phyloP scores from a whole-genome alignment of 2,888 invertebrate species.

The Sycophila texana region DNA sequence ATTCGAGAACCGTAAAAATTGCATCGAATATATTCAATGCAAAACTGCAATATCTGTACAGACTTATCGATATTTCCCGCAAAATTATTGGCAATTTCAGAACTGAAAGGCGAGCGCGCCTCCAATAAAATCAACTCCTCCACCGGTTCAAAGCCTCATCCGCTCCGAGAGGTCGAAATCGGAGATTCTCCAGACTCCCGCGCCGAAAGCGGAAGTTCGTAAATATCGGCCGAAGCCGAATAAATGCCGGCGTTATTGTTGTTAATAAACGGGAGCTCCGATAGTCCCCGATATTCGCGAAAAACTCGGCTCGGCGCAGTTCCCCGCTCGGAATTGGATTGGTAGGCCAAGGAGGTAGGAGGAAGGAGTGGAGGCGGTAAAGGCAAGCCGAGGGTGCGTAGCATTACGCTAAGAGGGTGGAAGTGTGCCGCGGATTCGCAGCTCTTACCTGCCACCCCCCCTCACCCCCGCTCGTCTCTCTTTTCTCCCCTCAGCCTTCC shows the following conservation, averaged over 20 bases:
- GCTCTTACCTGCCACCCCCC: slow-evolving; percentile 50
- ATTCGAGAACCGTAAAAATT: no score
- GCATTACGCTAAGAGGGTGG: slow-evolving; percentile 27
- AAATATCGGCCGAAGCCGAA: background rate
- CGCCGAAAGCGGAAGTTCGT: background rate
- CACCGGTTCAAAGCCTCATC: no score
- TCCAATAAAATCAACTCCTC: no score
- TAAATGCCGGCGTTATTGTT: background rate
- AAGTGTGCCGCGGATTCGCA: slow-evolving; percentile 44
- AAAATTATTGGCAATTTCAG: no score
- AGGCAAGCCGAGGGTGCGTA: slow-evolving; percentile 11
- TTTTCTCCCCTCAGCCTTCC: slow-evolving; percentile 53
- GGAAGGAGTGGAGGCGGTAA: slow-evolving; percentile 28
- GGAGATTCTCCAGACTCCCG: no score
- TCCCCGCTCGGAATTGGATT: slow-evolving; percentile 57
- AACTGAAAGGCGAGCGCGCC: no score
- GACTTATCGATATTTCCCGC: no score
- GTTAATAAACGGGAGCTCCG: slow-evolving; percentile 11
- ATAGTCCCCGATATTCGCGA: background rate
- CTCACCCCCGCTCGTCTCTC: slow-evolving; percentile 1
- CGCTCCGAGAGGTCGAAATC: no score
- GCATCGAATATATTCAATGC: no score
- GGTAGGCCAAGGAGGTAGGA: slow-evolving; percentile 51
- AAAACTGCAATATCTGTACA: no score
- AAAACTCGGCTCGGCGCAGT: background rate